Base-by-base conservation (phyloP, 2,113 vertebrate genomes). In the Odontesthes bonariensis region DNA sequence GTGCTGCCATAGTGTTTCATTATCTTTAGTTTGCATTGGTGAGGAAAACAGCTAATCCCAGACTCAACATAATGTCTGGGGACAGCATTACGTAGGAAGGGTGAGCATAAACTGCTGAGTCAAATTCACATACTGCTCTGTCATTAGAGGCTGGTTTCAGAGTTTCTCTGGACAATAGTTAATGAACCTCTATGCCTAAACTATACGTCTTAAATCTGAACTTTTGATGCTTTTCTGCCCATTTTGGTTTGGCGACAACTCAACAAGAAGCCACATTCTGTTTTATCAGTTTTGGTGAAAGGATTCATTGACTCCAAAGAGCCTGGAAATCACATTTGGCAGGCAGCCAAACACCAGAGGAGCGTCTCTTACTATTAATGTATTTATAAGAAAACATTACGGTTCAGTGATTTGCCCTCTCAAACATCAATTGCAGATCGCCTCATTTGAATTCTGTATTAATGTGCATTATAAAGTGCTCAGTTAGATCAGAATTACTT, bases 301-400 rank as follows among this genome's bases (percentile, higher is more conserved):
- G 23, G 55, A 82, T 76, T 85, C 54, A 83, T 77, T 73, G 72
- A 71, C 81, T 83, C 27, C 40, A 55, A 35, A 58, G 40, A 79
- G 75, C 55, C 59, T 78, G 31, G 73, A 84, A 82, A 77, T 69
- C 54, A 42, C 16, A 84, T 71, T 77, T 86, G 87, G 84, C 84
- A 83, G 66, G 27, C 63, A 73, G 79, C 77, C 80, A 79, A 27
- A 54, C 42, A 63, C 40, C 23, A 23, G 59, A 23, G 55, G 20
- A 69, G 62, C 63, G 40, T 84, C 86, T 66, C 66, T 63, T 52
- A 40, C 32, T 35, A 70, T 82, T 83, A 35, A 77, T 81, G 81
- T 83, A 81, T 89, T 83, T 70, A 73, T 69, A 69, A 75, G 73
- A 85, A 86, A 88, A 79, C 81, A 81, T 79, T 47, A 76, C 12